phyloP scores from a whole-genome alignment of 2,797 vertebrate genomes.

The Acanthornis magna region DNA sequence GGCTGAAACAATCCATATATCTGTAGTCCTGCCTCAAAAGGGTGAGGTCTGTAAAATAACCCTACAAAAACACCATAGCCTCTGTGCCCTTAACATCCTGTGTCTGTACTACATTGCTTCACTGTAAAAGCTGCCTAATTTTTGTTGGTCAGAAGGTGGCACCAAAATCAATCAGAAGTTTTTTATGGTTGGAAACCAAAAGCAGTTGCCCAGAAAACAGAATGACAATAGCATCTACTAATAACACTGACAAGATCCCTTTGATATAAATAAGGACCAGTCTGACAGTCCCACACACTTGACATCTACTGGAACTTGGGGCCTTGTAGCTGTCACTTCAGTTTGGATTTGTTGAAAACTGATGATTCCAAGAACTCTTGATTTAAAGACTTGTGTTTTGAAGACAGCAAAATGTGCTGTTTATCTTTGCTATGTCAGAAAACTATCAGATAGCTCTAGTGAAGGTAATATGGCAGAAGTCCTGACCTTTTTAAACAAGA shows the following conservation, averaged over 20 bases:
- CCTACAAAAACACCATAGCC: neutral
- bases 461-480: neutral
- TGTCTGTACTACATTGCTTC: neutral
- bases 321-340: neutral
- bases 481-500: neutral
- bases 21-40: neutral
- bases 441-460: neutral
- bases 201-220: neutral
- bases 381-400: neutral
- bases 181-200: neutral
- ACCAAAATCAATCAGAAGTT: conserved; percentile 56
- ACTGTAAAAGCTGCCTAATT: conserved; percentile 7
- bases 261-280: neutral
- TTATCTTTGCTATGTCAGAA: neutral
- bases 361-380: neutral
- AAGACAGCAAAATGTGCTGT: neutral
- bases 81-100: neutral
- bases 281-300: neutral
- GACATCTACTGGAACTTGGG: neutral
- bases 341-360: neutral
- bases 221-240: neutral
- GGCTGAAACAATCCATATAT: neutral
- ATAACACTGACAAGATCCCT: neutral
- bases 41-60: neutral
- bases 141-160: conserved; percentile 64